Conservation (phyloP, 1,140 invertebrate species). For the Scaptomyza pallida region DNA sequence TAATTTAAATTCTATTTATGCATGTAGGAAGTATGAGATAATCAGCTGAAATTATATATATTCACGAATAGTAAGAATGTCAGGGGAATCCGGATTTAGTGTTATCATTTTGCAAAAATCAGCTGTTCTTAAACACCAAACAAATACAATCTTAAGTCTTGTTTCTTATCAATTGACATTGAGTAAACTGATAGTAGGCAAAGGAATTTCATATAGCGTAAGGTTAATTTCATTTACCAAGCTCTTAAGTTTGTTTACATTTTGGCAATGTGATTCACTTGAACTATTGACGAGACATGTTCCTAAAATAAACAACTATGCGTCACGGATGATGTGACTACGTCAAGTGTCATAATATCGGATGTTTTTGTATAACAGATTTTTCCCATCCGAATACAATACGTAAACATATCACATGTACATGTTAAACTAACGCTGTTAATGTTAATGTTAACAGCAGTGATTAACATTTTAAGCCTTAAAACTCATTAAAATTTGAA, state of each 20-base stretch:
- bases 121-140: slow-evolving; percentile 4
- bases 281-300: background rate
- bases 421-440: too few relatives aligned
- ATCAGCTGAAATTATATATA: slow-evolving; percentile 19
- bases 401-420: too few relatives aligned
- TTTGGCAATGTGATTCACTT: slow-evolving; percentile 3
- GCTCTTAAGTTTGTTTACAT: slow-evolving; percentile 9
- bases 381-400: too few relatives aligned
- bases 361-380: too few relatives aligned
- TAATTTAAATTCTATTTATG: slow-evolving; percentile 24
- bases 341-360: background rate
- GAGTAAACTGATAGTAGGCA: slow-evolving; percentile 11
- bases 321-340: background rate
- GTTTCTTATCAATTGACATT: slow-evolving; percentile 27
- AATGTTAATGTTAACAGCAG: too few relatives aligned
- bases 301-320: background rate
- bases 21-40: slow-evolving; percentile 10
- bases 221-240: slow-evolving; percentile 7
- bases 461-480: too few relatives aligned
- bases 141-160: slow-evolving; percentile 3
- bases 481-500: too few relatives aligned
- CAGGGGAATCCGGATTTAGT: background rate
- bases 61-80: background rate
- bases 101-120: background rate
- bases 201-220: slow-evolving; percentile 9